These are phyloP conservation scores for Psittacula echo DNA, from an alignment of 2,797 vertebrate genomes.

Conservation along the genomic window DNA sequence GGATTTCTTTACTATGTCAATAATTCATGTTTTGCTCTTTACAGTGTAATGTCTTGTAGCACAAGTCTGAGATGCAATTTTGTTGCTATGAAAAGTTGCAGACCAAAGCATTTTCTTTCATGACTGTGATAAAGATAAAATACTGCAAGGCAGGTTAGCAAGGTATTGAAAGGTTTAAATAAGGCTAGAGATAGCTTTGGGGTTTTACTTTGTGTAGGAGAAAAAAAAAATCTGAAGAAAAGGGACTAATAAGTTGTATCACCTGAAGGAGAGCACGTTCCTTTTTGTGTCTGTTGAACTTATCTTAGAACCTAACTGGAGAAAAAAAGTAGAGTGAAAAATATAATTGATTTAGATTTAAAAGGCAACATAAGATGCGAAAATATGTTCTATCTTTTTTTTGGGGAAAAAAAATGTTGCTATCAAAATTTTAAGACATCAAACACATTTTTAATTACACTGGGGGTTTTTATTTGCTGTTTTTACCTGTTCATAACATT, in stretches of 20 bases:
- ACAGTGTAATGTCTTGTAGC: slow-evolving; percentile 6
- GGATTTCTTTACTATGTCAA: slow-evolving; percentile 7
- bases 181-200: slow-evolving; percentile 25
- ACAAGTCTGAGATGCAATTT: slow-evolving; percentile 27
- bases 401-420: background rate
- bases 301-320: background rate
- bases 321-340: background rate
- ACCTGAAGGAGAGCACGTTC: background rate
- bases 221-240: background rate
- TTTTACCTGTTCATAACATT: background rate
- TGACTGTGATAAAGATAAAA: slow-evolving; percentile 60
- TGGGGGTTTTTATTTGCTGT: background rate
- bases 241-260: background rate
- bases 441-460: background rate
- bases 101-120: slow-evolving; percentile 26
- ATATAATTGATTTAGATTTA: background rate
- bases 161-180: slow-evolving; percentile 60
- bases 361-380: background rate
- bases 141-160: slow-evolving; percentile 40
- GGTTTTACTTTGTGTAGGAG: background rate
- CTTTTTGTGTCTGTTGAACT: background rate
- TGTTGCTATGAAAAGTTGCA: slow-evolving; percentile 27
- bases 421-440: background rate
- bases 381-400: background rate
- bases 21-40: background rate